Conservation (phyloP, 2,888 invertebrate species). For the Capitulum mitella region DNA sequence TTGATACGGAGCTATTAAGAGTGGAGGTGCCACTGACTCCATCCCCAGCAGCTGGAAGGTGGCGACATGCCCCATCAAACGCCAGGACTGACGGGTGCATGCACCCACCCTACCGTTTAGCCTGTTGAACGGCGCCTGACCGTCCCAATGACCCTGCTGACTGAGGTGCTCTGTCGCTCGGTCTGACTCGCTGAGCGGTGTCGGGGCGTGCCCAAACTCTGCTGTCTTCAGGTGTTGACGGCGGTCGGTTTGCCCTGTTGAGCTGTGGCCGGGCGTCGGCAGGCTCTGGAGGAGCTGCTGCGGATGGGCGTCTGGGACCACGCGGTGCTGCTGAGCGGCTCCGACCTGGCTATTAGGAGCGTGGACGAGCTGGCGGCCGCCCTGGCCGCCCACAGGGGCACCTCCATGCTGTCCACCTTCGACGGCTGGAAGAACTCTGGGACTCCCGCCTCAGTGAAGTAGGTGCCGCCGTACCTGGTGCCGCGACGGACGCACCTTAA, state of each 20-base stretch:
- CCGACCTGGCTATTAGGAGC: slow-evolving; percentile 25
- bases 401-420: background rate
- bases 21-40: no score
- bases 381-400: background rate
- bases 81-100: no score
- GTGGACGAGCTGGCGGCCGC: slow-evolving; percentile 17
- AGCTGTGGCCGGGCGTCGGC: no score
- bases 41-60: no score
- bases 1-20: no score
- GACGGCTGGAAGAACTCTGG: background rate
- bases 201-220: no score
- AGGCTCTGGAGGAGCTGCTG: slow-evolving; percentile 24
- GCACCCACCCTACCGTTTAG: no score
- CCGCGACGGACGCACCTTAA: no score
- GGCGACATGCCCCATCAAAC: no score
- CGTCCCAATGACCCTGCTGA: background rate
- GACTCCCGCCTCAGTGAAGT: background rate
- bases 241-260: background rate
- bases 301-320: slow-evolving; percentile 28
- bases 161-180: background rate
- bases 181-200: background rate
- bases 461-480: background rate
- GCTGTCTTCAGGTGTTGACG: background rate
- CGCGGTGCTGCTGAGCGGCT: slow-evolving; percentile 26
- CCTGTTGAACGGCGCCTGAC: no score